A percentile compares a stretch with the other conserved stretches of the same genome.
These are phyloP conservation scores for Parnassius mnemosyne DNA, from an alignment of 2,888 invertebrate genomes.

Conservation along the genomic window DNA sequence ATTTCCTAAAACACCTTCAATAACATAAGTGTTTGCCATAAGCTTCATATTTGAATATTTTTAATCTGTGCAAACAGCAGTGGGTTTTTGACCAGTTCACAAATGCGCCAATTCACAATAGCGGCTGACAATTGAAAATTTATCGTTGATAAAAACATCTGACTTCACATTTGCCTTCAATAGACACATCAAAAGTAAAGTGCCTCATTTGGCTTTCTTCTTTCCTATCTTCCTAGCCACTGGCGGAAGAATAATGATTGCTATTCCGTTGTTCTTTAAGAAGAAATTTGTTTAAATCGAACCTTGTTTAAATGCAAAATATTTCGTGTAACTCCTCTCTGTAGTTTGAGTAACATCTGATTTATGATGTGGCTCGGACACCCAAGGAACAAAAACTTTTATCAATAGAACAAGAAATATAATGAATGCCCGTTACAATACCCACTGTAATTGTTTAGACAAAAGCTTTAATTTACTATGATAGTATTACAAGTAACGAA, in stretches of 20 bases:
- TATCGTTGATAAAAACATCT: conserved; percentile 71
- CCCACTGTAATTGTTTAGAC: conserved; percentile 77
- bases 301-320: conserved; percentile 33
- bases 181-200: conserved; percentile 68
- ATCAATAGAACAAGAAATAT: conserved; percentile 74
- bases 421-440: conserved; percentile 75
- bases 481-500: conserved; percentile 34
- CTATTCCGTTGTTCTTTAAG: conserved; percentile 34
- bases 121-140: conserved; percentile 60
- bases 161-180: conserved; percentile 51
- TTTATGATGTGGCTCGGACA: conserved; percentile 77
- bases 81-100: conserved; percentile 35
- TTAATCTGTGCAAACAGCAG: conserved; percentile 10
- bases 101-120: conserved; percentile 57
- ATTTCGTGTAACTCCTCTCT: conserved; percentile 38
- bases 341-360: conserved; percentile 51
- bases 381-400: conserved; percentile 70
- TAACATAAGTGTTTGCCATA: not conserved
- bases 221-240: conserved; percentile 1
- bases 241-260: not conserved
- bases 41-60: conserved; percentile 11
- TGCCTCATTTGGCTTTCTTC: conserved; percentile 54
- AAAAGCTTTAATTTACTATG: conserved; percentile 48
- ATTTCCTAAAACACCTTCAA: not conserved
- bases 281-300: conserved; percentile 34